Base-by-base conservation (phyloP, 2,888 invertebrate genomes). In the Drosophila mimica region DNA sequence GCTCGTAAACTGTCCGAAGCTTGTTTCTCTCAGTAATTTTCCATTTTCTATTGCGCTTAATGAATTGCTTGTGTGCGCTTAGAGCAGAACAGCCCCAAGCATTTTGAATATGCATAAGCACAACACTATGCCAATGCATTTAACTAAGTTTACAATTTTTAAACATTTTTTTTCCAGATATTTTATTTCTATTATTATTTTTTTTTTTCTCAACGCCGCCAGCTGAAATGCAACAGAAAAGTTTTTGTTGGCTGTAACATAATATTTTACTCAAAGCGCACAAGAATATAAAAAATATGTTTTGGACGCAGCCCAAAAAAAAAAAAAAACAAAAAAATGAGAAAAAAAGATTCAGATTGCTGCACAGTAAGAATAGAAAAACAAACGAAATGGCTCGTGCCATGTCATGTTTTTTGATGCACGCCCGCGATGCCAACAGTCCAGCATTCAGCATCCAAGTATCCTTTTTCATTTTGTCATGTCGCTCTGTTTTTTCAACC, bases 371-470 rank as follows among this genome's bases (percentile, higher is more conserved):
- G 68, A 71, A 77, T 69, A 76, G 73, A 75, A 77, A 87, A 87
- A 88, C 85, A 88, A 84, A 85, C 84, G 81, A 85, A 85, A 84
- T 84, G 88, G 88, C 85, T 84, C 88, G 84, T 83, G 88, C 88
- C 85, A 83, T 85, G 85, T 85, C 85, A 85, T 85, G 88, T 88
- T 79, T 85, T 81, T 83, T 87, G 76, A 81, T 84, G 88, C 78
- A 82, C 80, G 70, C 80, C 72, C 81, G 69, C 71, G 64, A 68
- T 58, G 62, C 49, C 63, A 58, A 46, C 63, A 54, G 59, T 68
- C 49, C 72, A 70, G 76, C 62, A 62, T 67, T 54, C 73, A 46
- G 74, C 66, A 70, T 62, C 46, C 62, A 72, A 77, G 74, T 80
- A 80, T 82, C 74, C 80, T 70, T 76, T 85, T 82, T 81, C 78